Evolutionary conservation across 2,888 invertebrate genomes (phyloP), one percentile per base, ranked within the genome.

Genomic region (Lacanobia wlatinum): DNA sequence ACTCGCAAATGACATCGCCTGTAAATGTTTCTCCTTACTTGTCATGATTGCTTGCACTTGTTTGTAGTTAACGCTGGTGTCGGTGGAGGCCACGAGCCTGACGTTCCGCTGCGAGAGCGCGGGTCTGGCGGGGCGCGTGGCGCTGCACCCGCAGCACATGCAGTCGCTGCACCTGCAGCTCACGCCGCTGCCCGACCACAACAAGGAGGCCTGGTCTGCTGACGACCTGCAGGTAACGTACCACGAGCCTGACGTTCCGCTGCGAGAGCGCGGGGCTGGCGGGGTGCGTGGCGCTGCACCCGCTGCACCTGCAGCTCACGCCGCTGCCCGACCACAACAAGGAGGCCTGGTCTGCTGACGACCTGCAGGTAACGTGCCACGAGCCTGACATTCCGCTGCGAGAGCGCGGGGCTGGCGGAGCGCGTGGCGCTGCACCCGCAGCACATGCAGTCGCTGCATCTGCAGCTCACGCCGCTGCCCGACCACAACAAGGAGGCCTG

Each of bases 401-500:
- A 99, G 84, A 97, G 97, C 65, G 96, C 94, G 75, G 96, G 96
- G 18, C 94, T 99, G 78, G 98, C 98, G 90, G 99, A 98, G 90
- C 97, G 98, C 80, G 98, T 99, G 68, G 97, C 97, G 65, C 96
- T 99, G 76, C 98, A 99, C 95, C 97, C 98, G 48, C 97, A 98
- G 88, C 98, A 98, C 92, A 97, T 99, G 95, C 99, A 99, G 95
- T 98, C 98, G 50, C 96, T 99, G 73, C 98, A 99, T 90, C 96
- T 99, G 87, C 96, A 97, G 71, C 95, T 96, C 70, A 96, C 97
- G 80, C 97, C 98, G 40, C 96, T 97, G 82, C 98, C 98, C 0
- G 99, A 99, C 84, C 98, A 98, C 89, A 98, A 98, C 89, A 98
- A 98, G 91, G 98, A 98, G 85, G 98, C 98, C 85, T 98, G 99